A percentile compares a stretch with the other conserved stretches of the same genome.
Conservation (phyloP, 2,888 invertebrate species). For the Teinopalpus imperialis region DNA sequence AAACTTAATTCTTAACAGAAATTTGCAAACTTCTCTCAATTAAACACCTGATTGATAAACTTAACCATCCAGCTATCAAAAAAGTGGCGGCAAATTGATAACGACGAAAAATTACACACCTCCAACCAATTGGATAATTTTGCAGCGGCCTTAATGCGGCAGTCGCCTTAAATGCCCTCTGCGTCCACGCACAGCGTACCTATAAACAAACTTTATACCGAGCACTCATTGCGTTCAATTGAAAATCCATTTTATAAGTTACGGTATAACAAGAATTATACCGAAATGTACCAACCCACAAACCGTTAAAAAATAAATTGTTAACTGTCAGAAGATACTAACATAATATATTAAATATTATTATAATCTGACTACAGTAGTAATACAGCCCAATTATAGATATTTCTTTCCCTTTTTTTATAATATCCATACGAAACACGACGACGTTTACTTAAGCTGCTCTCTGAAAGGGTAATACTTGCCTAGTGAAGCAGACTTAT, state of each 20-base stretch:
- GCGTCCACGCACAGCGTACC: not conserved
- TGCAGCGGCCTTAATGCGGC: conserved; percentile 1
- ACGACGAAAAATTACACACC: conserved; percentile 17
- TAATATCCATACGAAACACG: too few species aligned
- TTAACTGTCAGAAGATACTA: too few species aligned
- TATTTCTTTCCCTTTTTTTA: too few species aligned
- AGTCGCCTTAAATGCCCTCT: conserved; percentile 14
- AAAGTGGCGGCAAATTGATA: conserved; percentile 13
- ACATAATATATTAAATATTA: too few species aligned
- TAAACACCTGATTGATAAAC: conserved; percentile 6
- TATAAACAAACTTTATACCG: conserved; percentile 21
- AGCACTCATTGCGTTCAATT: conserved; percentile 14
- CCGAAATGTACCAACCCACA: not conserved
- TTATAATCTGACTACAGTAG: too few species aligned
- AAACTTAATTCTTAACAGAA: too few species aligned
- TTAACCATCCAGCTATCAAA: not conserved
- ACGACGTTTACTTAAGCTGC: too few species aligned
- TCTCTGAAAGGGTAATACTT: too few species aligned
- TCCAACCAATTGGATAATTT: conserved; percentile 19
- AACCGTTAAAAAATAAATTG: too few species aligned
- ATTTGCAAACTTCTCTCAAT: too few species aligned
- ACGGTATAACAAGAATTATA: not conserved
- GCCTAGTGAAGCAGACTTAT: too few species aligned
- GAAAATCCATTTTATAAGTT: conserved; percentile 17
- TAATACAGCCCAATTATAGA: too few species aligned